These are phyloP conservation scores for Chydorus sphaericus DNA, from an alignment of 2,888 invertebrate species.

Conservation along the genomic window DNA sequence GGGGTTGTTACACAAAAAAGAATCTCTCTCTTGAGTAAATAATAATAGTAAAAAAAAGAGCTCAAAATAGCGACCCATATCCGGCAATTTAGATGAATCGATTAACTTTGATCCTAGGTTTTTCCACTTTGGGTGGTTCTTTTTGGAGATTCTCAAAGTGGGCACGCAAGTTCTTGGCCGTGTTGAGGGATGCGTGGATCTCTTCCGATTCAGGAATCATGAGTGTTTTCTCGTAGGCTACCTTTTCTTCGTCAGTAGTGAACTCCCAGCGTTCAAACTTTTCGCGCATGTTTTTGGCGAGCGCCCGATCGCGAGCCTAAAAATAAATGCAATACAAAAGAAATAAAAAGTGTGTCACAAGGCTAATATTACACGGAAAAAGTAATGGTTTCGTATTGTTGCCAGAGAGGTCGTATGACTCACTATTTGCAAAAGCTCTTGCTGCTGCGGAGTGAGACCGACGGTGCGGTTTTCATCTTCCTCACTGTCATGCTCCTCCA, in stretches of 20 bases:
- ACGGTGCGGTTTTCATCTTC: constrained; percentile 1
- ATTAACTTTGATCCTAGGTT: constrained; percentile 55
- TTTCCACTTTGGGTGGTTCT: constrained; percentile 31
- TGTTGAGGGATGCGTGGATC: constrained; percentile 59
- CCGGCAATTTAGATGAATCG: too few species aligned
- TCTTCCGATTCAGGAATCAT: constrained; percentile 22
- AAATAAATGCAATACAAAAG: constrained; percentile 64
- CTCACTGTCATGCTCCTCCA: neutral
- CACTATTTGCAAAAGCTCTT: neutral
- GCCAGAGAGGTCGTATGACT: neutral
- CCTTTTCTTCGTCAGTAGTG: constrained; percentile 36
- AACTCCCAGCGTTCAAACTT: constrained; percentile 77
- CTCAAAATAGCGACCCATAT: too few species aligned
- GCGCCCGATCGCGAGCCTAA: constrained; percentile 32
- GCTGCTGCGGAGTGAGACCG: neutral
- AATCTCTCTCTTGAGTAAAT: too few species aligned
- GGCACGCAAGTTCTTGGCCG: constrained; percentile 64
- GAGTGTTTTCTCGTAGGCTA: constrained; percentile 25
- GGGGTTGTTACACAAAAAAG: neutral
- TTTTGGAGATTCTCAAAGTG: constrained; percentile 72
- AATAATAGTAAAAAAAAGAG: too few species aligned
- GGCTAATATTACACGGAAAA: neutral
- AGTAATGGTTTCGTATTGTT: neutral
- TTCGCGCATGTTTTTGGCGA: constrained; percentile 66
- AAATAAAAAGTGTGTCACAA: too few species aligned